Evolutionary conservation across 2,797 vertebrate species (phyloP), one percentile per base, ranked within the genome.

Genomic region (Sebastes jordani): DNA sequence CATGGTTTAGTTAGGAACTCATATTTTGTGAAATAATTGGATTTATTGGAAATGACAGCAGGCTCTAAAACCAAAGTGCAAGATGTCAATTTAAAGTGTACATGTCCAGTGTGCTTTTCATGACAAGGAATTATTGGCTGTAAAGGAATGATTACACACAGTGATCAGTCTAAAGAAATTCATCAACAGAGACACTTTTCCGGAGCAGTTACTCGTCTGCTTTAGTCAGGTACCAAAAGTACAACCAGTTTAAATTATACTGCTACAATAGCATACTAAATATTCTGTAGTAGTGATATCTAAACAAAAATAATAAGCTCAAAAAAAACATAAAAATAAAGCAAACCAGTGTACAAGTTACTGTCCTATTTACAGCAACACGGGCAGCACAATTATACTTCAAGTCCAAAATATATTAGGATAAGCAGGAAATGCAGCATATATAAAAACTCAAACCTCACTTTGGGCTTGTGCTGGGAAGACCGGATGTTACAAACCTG

Each of bases 51-150:
- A 61, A 81, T 46, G 84, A 86, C 92, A 93, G 90, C 93, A 94
- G 89, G 92, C 87, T 94, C 86, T 83, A 83, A 90, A 93, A 86
- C 91, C 89, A 93, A 93, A 95, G 94, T 95, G 94, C 94, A 94
- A 93, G 83, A 93, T 87, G 82, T 93, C 90, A 88, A 84, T 81
- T 92, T 88, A 88, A 92, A 90, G 86, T 87, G 80, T 88, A 81
- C 80, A 89, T 91, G 86, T 93, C 94, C 92, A 95, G 93, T 95
- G 94, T 95, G 92, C 88, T 90, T 94, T 84, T 86, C 56, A 75
- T 74, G 82, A 88, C 63, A 77, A 80, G 77, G 80, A 90, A 88
- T 90, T 86, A 89, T 85, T 86, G 85, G 82, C 71, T 92, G 78
- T 80, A 88, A 84, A 88, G 90, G 91, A 94, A 94, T 91, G 91